Evolutionary conservation across 2,888 invertebrate species (phyloP).

Genomic region (Hydroisotoma schaefferi): DNA sequence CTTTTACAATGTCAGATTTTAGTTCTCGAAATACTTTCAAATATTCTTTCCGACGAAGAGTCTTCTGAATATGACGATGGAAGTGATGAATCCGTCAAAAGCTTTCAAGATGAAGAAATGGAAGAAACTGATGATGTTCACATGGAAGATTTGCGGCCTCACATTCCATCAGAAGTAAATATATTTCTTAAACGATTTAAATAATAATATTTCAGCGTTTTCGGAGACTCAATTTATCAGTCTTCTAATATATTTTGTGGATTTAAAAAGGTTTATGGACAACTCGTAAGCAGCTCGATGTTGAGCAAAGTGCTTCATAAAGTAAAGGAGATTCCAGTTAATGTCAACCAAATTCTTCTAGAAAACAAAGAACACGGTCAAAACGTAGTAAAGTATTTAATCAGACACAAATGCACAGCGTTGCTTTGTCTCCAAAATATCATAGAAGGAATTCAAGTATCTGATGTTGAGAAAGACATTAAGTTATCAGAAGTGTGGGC

Average conservation of each 20-base stretch:
- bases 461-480: slow-evolving; percentile 62
- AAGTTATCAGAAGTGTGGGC: slow-evolving; percentile 59
- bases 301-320: slow-evolving; percentile 62
- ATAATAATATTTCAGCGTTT: not conserved
- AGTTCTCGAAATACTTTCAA: slow-evolving; percentile 66
- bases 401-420: slow-evolving; percentile 61
- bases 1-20: slow-evolving; percentile 66
- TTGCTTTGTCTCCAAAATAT: slow-evolving; percentile 69
- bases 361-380: slow-evolving; percentile 19
- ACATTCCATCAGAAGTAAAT: slow-evolving; percentile 14
- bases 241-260: slow-evolving; percentile 50
- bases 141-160: slow-evolving; percentile 25
- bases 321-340: slow-evolving; percentile 57
- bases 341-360: slow-evolving; percentile 52
- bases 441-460: slow-evolving; percentile 60
- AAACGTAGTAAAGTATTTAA: slow-evolving; percentile 28
- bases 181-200: not conserved
- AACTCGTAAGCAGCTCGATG: slow-evolving; percentile 60
- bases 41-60: slow-evolving; percentile 67
- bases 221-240: too few relatives aligned
- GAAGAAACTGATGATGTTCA: slow-evolving; percentile 21
- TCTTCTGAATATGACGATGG: slow-evolving; percentile 53
- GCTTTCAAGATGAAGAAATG: slow-evolving; percentile 35
- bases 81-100: slow-evolving; percentile 51
- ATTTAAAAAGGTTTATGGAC: slow-evolving; percentile 59